Conservation (phyloP, 1,140 invertebrate genomes). For the Hermetia illucens region DNA sequence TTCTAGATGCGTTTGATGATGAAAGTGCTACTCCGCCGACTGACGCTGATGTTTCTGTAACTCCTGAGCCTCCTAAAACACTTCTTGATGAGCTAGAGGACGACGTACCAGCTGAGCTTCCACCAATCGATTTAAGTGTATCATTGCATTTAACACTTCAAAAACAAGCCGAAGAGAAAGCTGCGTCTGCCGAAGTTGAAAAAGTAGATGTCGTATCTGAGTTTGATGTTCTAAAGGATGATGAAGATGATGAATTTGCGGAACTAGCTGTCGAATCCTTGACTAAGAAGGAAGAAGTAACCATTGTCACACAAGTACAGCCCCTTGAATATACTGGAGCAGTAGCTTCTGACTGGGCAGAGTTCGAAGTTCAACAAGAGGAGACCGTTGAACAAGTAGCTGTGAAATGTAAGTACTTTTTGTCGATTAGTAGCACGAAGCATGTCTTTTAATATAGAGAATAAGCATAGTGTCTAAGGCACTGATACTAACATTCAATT, state of each 20-base stretch:
- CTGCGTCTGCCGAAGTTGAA: slow-evolving; percentile 12
- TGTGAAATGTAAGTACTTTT: too few species aligned
- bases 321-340: slow-evolving; percentile 13
- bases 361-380: slow-evolving; percentile 35
- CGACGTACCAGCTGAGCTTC: slow-evolving; percentile 39
- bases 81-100: slow-evolving; percentile 58
- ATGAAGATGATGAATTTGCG: slow-evolving; percentile 58
- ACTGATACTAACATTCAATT: too few species aligned
- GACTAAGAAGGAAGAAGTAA: slow-evolving; percentile 35
- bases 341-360: slow-evolving; percentile 38
- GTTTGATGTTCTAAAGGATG: slow-evolving; percentile 35
- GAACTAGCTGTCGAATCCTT: slow-evolving; percentile 56
- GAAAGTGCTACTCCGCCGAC: slow-evolving; percentile 15
- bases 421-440: too few species aligned
- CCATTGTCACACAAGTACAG: slow-evolving; percentile 16
- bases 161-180: slow-evolving; percentile 29
- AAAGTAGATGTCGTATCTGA: slow-evolving; percentile 19
- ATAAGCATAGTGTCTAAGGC: too few species aligned
- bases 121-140: slow-evolving; percentile 45
- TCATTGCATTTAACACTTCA: slow-evolving; percentile 40
- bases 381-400: slow-evolving; percentile 12
- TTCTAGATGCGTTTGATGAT: slow-evolving; percentile 52
- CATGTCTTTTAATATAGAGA: too few species aligned
- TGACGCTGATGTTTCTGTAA: slow-evolving; percentile 20
- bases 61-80: slow-evolving; percentile 36